Evolutionary conservation across 2,113 vertebrate species (phyloP), one percentile per base, ranked within the genome.

Genomic region (Esox niger): DNA sequence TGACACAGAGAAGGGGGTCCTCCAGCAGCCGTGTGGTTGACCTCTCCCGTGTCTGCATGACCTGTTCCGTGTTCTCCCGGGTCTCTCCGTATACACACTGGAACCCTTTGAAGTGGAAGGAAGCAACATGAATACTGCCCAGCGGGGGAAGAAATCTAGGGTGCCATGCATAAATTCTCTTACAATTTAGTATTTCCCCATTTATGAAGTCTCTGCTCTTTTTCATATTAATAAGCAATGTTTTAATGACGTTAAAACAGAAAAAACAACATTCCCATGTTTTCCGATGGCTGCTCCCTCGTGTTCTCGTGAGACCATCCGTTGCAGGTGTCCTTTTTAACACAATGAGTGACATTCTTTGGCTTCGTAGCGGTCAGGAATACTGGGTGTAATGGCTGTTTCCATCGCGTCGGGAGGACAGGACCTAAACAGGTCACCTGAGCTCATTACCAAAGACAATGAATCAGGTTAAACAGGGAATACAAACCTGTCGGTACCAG

Each of bases 41-140:
- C 65, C 54, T 69, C 62, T 15, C 27, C n/a, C 35, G 55, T 66
- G 73, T 56, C 60, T 74, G 69, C 77, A 64, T 84, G 77, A 78
- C 79, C 77, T 78, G 77, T 66, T 38, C 46, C 17, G n/a, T 66
- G 57, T 65, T 69, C 31, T 64, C 59, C 58, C 69, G 66, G 76
- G 35, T 60, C 30, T 49, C 60, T 62, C 74, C 77, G 68, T 78
- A 57, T 72, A 67, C 64, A 78, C 73, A 74, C 69, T 76, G 78
- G 38, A 43, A 33, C 60, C 68, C 49, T 62, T 68, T 74, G 66
- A 79, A 78, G 76, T 76, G 73, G 71, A 66, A 69, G 64, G 52
- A 77, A 70, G 43, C 73, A 76, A 68, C 69, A 67, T 74, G 76
- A 59, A 72, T 69, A 70, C 76, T 71, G 71, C 73, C 57, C 75